Percentiles rank a stretch among this genome's conserved stretches.
phyloP scores from a whole-genome alignment of 2,888 invertebrate genomes.

The Heliconius erato region DNA sequence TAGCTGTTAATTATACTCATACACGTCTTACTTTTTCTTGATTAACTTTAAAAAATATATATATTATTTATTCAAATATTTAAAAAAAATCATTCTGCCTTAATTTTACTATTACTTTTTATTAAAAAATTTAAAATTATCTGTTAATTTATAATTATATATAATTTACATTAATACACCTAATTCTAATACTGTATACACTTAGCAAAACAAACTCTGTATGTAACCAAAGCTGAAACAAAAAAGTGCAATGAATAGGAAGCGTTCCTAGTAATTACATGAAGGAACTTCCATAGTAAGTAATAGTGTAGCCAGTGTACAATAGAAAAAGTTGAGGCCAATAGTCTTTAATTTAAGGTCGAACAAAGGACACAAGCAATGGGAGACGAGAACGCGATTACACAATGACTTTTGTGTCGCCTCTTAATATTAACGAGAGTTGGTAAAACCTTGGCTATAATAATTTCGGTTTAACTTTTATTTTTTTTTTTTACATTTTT shows the following conservation, averaged over 20 bases:
- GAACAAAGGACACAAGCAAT: constrained; percentile 79
- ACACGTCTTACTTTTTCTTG: no score
- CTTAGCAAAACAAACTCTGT: background rate
- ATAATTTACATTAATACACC: background rate
- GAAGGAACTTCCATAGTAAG: no score
- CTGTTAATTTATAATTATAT: no score
- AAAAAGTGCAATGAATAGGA: constrained; percentile 48
- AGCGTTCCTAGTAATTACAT: no score
- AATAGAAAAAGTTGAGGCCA: no score
- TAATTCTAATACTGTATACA: background rate
- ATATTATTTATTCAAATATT: no score
- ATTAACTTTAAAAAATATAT: no score
- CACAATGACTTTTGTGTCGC: constrained; percentile 65
- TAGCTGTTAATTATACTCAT: no score
- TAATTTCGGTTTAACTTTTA: background rate
- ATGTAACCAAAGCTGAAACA: constrained; percentile 40
- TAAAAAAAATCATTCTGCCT: no score
- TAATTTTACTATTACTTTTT: no score
- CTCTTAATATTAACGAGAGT: constrained; percentile 61
- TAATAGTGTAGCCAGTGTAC: no score
- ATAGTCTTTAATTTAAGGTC: constrained; percentile 74
- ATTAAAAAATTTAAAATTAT: no score
- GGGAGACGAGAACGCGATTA: constrained; percentile 73
- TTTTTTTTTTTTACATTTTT: background rate
- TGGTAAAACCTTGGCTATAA: constrained; percentile 41